Percentiles rank a stretch among this genome's conserved stretches.
Evolutionary conservation across 2,113 vertebrate species (phyloP).

Genomic region (Cathartes aura): DNA sequence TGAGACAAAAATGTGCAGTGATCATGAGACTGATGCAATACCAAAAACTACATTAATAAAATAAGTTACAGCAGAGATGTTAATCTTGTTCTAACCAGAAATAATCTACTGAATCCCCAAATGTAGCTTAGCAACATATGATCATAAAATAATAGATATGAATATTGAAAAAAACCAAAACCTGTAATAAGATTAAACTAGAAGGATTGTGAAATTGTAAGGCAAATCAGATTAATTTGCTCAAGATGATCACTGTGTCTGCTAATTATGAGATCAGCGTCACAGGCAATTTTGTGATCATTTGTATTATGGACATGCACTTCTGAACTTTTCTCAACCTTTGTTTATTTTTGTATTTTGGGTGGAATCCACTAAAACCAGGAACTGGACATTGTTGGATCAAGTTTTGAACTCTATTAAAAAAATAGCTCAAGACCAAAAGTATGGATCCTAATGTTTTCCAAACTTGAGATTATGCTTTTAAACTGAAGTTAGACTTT

Average conservation of each 20-base stretch:
- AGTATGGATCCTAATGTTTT: background rate
- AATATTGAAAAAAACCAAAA: background rate
- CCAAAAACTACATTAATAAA: background rate
- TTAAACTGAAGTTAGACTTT: background rate
- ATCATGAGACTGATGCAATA: background rate
- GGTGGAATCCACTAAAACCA: background rate
- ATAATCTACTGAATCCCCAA: background rate
- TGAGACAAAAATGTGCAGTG: background rate
- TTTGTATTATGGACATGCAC: background rate
- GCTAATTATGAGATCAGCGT: background rate
- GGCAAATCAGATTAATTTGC: slow-evolving; percentile 6
- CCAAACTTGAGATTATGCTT: background rate
- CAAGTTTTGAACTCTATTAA: background rate
- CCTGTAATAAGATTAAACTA: background rate
- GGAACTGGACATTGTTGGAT: background rate
- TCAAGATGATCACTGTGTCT: background rate
- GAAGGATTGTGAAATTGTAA: background rate
- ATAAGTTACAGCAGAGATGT: background rate
- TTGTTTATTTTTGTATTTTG: background rate
- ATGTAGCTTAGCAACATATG: background rate
- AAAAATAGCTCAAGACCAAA: background rate
- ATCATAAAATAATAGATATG: background rate
- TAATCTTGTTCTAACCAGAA: background rate
- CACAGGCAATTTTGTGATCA: background rate
- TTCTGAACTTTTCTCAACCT: background rate